These are phyloP conservation scores for Pterostichus madidus DNA, from an alignment of 2,888 invertebrate species.

Conservation along the genomic window DNA sequence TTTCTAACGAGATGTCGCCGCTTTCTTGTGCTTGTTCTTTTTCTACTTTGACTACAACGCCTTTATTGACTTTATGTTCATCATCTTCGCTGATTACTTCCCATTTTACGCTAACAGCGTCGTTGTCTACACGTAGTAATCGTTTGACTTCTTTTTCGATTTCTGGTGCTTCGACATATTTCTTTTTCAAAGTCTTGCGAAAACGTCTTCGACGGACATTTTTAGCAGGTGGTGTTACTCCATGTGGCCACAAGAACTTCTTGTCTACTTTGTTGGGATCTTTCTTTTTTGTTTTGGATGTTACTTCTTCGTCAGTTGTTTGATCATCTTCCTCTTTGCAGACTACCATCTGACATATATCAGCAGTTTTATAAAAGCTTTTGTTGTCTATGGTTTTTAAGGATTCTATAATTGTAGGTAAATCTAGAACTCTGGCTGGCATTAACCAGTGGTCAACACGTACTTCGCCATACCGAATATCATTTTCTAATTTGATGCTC, in stretches of 20 bases:
- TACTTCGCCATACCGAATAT: constrained; percentile 93
- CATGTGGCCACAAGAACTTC: constrained; percentile 96
- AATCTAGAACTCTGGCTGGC: constrained; percentile 92
- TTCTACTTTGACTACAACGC: constrained; percentile 75
- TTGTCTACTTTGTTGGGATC: constrained; percentile 91
- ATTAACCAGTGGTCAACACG: constrained; percentile 93
- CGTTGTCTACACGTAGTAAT: constrained; percentile 93
- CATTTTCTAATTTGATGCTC: constrained; percentile 90
- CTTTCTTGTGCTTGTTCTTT: constrained; percentile 76
- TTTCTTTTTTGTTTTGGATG: constrained; percentile 89
- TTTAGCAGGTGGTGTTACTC: constrained; percentile 96
- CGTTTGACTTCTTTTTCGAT: constrained; percentile 98
- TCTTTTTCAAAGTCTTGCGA: constrained; percentile 96
- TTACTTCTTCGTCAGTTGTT: constrained; percentile 87
- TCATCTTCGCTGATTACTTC: constrained; percentile 94
- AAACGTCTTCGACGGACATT: constrained; percentile 96
- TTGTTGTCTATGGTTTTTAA: constrained; percentile 97
- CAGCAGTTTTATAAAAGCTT: constrained; percentile 98
- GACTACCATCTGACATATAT: constrained; percentile 94
- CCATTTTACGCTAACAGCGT: constrained; percentile 92
- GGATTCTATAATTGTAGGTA: constrained; percentile 95
- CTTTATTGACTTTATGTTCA: constrained; percentile 80
- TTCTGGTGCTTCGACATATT: constrained; percentile 97
- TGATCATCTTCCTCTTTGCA: constrained; percentile 94
- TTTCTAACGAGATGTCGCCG: constrained; percentile 72